Evolutionary conservation across 2,113 vertebrate genomes (phyloP), one percentile per base, ranked within the genome.

Genomic region (Macaca mulatta): DNA sequence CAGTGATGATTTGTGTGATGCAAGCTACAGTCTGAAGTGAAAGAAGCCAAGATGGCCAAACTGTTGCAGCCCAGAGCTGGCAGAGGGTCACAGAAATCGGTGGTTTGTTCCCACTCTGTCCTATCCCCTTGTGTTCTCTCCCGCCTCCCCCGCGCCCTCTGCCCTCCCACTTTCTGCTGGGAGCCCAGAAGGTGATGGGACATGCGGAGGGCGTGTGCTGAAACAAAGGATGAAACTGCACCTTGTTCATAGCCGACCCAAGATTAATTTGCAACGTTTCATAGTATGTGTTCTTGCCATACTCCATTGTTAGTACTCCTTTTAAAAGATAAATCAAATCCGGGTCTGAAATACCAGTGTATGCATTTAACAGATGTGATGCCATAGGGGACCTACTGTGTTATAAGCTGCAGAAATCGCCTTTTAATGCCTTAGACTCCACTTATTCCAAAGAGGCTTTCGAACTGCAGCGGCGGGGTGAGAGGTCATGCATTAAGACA

Each of bases 241-340:
- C 80, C 88, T 96, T 93, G 69, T 83, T 97, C 89, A 75, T 92
- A 89, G 96, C 93, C 84, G 90, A 13, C 3, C 74, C 61, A 88
- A 91, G 97, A 98, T 98, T 97, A 97, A 98, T 98, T 97, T 97
- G 97, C 93, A 90, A 78, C 20, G 70, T 97, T 97, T 97, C 93
- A 74, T 96, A 95, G 70, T 89, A 40, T 93, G 86, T 96, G 96
- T 97, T 98, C 97, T 98, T 92, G 91, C 22, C 92, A 72, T 72
- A 77, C 90, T 82, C 97, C 38, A 40, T 98, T 97, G 97, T 98
- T 97, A 97, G 94, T 95, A 93, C 86, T 97, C 93, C 97, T 95
- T 98, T 98, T 96, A 98, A 98, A 93, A 98, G 96, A 97, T 98
- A 98, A 98, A 98, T 98, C 98, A 98, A 97, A 98, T 96, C 98